Percentiles rank a stretch among this genome's conserved stretches.
These are phyloP conservation scores for Carposina sasakii DNA, from an alignment of 1,140 invertebrate species.

Conservation along the genomic window DNA sequence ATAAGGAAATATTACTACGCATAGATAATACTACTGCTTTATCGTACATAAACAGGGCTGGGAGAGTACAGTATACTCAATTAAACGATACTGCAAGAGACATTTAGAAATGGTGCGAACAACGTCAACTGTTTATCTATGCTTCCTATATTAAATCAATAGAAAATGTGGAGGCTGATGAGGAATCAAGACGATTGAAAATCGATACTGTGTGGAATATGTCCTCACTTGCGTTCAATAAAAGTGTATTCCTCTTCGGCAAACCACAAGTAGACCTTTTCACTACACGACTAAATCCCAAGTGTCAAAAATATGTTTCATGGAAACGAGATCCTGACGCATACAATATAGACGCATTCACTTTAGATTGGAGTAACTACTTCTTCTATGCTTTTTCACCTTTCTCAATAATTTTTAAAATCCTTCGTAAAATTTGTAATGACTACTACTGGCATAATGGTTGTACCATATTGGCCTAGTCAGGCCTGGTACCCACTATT, in stretches of 20 bases:
- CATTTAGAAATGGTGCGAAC: constrained; percentile 41
- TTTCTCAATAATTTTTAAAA: constrained; percentile 1
- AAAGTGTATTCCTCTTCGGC: constrained; percentile 12
- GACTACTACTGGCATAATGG: background rate
- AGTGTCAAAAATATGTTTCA: constrained; percentile 14
- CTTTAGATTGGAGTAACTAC: constrained; percentile 7
- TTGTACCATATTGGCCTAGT: constrained; percentile 5
- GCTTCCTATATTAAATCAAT: constrained; percentile 29
- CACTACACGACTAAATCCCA: constrained; percentile 10
- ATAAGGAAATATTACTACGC: constrained; percentile 13
- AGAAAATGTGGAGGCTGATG: constrained; percentile 31
- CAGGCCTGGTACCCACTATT: constrained; percentile 9
- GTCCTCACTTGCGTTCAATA: background rate
- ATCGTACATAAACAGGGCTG: constrained; percentile 32
- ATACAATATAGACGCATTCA: constrained; percentile 14
- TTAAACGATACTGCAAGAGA: constrained; percentile 21
- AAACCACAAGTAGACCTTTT: constrained; percentile 12
- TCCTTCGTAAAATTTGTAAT: background rate
- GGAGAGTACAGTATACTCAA: constrained; percentile 22
- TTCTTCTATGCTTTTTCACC: constrained; percentile 13
- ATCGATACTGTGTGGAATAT: constrained; percentile 27
- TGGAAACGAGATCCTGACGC: constrained; percentile 16
- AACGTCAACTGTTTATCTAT: constrained; percentile 25
- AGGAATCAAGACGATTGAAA: constrained; percentile 20
- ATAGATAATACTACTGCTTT: constrained; percentile 37